phyloP scores from a whole-genome alignment of 2,888 invertebrate genomes.

The Epinotia bilunana region DNA sequence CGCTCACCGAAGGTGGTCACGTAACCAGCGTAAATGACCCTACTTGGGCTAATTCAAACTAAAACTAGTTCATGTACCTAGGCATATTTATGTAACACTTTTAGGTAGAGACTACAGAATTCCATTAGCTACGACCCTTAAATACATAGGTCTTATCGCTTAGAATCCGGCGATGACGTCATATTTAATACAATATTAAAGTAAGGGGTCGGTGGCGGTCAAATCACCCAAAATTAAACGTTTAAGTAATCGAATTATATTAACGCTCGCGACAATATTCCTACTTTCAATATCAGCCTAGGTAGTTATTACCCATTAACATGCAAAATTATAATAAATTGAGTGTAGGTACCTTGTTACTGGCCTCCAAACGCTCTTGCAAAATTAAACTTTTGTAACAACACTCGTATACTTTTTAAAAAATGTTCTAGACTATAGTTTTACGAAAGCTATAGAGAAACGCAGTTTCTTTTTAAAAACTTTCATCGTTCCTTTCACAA shows the following conservation, averaged over 20 bases:
- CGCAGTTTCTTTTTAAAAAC: slow-evolving; percentile 80
- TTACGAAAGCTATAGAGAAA: slow-evolving; percentile 73
- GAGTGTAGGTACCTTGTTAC: slow-evolving; percentile 3
- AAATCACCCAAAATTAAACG: too few relatives aligned
- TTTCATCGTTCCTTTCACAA: slow-evolving; percentile 81
- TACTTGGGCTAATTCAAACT: too few relatives aligned
- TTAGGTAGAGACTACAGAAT: neutral
- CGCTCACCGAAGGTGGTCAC: too few relatives aligned
- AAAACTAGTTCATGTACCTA: too few relatives aligned
- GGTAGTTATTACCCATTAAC: neutral
- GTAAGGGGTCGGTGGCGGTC: neutral
- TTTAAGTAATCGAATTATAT: slow-evolving; percentile 3
- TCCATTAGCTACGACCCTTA: neutral
- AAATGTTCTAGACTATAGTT: slow-evolving; percentile 51
- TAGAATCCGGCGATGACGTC: neutral
- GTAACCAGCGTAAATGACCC: too few relatives aligned
- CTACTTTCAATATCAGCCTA: slow-evolving; percentile 19
- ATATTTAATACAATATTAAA: neutral
- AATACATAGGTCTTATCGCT: neutral
- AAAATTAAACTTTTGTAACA: slow-evolving; percentile 46
- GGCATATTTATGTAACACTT: too few relatives aligned
- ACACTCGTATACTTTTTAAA: slow-evolving; percentile 38
- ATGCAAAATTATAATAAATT: slow-evolving; percentile 22
- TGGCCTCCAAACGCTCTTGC: slow-evolving; percentile 56
- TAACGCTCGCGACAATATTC: slow-evolving; percentile 1